These are phyloP conservation scores for Craterocephalus amniculus DNA, from an alignment of 2,797 vertebrate species.

Conservation along the genomic window DNA sequence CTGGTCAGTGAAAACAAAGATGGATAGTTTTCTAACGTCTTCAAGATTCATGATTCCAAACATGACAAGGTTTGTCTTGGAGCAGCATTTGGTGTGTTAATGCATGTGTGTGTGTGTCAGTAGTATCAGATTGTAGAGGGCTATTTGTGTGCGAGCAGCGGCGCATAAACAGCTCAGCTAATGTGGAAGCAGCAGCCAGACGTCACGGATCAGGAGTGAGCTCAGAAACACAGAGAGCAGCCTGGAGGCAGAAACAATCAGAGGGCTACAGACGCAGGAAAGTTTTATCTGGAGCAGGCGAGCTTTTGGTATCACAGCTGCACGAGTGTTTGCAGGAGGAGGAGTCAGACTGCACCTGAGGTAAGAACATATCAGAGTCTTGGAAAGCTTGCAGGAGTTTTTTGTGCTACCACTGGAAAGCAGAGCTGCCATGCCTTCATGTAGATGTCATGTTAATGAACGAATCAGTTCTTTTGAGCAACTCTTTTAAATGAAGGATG, in stretches of 20 bases:
- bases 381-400: too few species aligned
- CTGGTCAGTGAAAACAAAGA: not conserved
- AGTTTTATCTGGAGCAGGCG: not conserved
- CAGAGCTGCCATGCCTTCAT: too few species aligned
- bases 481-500: too few species aligned
- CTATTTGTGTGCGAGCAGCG: slow-evolving; percentile 55
- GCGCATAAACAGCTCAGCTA: slow-evolving; percentile 52
- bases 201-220: slow-evolving; percentile 61
- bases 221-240: slow-evolving; percentile 9
- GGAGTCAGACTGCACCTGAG: not conserved
- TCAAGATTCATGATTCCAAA: not conserved
- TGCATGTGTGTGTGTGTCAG: slow-evolving; percentile 16
- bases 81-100: not conserved
- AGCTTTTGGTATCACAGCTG: not conserved
- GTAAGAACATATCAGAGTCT: not conserved
- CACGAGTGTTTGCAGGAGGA: too few species aligned
- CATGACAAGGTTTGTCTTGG: not conserved
- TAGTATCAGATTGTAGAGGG: slow-evolving; percentile 57
- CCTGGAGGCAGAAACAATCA: slow-evolving; percentile 9
- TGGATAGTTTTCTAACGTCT: not conserved
- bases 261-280: slow-evolving; percentile 17
- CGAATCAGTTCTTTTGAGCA: too few species aligned
- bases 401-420: too few species aligned
- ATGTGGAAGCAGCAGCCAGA: slow-evolving; percentile 47
- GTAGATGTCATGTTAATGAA: too few species aligned